A percentile compares a stretch with the other conserved stretches of the same genome.
Conservation (phyloP, 2,113 vertebrate species). For the Oenanthe oenanthe region DNA sequence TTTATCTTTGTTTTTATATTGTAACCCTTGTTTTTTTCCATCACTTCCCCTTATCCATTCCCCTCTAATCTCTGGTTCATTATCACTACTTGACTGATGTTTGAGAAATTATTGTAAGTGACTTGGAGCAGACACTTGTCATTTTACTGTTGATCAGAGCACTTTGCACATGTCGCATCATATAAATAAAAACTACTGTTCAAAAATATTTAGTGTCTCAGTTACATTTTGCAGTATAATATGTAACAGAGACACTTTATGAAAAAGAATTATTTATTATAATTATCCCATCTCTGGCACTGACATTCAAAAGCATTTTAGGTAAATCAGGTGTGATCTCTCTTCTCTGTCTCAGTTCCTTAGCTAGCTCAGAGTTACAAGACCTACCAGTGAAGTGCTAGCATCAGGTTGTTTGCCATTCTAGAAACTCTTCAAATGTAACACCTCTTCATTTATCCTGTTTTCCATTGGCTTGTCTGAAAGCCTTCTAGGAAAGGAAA, state of each 20-base stretch:
- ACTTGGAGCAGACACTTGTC: constrained; percentile 16
- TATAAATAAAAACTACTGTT: constrained; percentile 25
- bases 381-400: neutral
- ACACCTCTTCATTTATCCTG: neutral
- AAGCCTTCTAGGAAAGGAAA: neutral
- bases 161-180: neutral
- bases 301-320: neutral
- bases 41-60: neutral
- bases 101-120: constrained; percentile 8
- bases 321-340: neutral
- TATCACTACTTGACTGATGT: neutral
- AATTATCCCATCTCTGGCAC: neutral
- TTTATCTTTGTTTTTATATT: neutral
- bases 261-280: constrained; percentile 21
- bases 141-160: constrained; percentile 7
- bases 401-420: neutral
- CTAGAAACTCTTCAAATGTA: neutral
- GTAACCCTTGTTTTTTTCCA: neutral
- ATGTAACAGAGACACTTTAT: neutral
- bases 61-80: neutral
- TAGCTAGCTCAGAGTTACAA: neutral
- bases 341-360: neutral
- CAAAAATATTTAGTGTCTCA: constrained; percentile 16
- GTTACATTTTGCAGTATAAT: neutral
- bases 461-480: neutral